Conservation (phyloP, 2,888 invertebrate genomes). For the Tuta absoluta region DNA sequence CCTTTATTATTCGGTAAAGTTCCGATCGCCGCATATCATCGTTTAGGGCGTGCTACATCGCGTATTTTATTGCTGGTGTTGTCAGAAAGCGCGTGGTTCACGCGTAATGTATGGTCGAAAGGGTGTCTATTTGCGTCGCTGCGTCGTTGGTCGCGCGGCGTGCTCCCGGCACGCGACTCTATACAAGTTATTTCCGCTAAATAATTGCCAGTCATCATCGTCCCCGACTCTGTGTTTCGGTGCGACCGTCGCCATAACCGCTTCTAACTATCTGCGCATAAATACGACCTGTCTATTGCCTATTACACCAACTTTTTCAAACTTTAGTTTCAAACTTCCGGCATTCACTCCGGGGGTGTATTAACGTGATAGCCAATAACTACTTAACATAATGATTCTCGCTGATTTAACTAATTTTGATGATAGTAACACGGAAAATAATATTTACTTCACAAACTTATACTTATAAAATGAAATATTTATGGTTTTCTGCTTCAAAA, state of each 20-base stretch:
- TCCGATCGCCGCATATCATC: background rate
- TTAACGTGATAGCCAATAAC: background rate
- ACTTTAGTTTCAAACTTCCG: constrained; percentile 17
- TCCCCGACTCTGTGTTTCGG: constrained; percentile 46
- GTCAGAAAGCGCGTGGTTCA: background rate
- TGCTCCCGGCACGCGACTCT: constrained; percentile 22
- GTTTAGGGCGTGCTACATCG: constrained; percentile 41
- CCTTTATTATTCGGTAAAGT: constrained; percentile 35
- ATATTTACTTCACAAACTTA: too few species aligned
- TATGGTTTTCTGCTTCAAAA: too few species aligned
- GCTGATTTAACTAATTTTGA: too few species aligned
- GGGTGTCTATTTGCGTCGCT: background rate
- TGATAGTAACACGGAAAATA: too few species aligned
- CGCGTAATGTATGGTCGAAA: constrained; percentile 1
- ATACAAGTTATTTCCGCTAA: constrained; percentile 58
- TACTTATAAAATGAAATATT: too few species aligned
- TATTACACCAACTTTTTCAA: constrained; percentile 12
- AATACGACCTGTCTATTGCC: constrained; percentile 13
- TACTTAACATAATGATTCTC: too few species aligned
- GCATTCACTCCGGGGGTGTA: background rate
- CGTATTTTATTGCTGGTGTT: constrained; percentile 24
- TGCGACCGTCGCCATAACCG: constrained; percentile 27
- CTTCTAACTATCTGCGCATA: constrained; percentile 15
- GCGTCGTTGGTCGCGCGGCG: background rate
- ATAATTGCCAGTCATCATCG: constrained; percentile 65